Base-by-base conservation (phyloP, 2,113 vertebrate genomes). In the Cyprinodon tularosa region DNA sequence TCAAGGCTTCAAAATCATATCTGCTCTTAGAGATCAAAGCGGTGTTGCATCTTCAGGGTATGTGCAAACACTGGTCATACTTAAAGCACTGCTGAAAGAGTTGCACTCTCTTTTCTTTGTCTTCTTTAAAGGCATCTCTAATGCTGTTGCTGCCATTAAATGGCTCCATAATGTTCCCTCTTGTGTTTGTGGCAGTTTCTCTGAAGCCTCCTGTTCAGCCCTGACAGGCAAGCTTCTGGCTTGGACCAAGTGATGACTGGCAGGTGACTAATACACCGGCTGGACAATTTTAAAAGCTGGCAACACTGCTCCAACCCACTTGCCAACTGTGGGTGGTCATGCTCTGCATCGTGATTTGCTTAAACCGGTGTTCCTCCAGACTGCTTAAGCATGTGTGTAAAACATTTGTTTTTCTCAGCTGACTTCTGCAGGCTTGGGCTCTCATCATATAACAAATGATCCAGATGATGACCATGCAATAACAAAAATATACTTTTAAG, bases 231-330 rank as follows among this genome's bases (percentile, higher is more conserved):
- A 45, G 79, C 45, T 53, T 76, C 74, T 89, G 84, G 82, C 79
- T 37, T 20, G 3, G 44, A 62, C 74, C 74, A 86, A 86, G 80
- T 3, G 48, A 77, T 90, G 86, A 89, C 82, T 83, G 85, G 80
- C 87, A 86, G 86, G 85, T 91, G 88, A 91, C 87, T 89, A 90
- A 91, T 81, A 80, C 82, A 81, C 82, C 75, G 73, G 78, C 80
- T 89, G 87, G 78, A 82, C 48, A 17, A 67, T 79, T 80, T 84
- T 22, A 72, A 57, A 72, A 57, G 76, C 74, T 89, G 89, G 88
- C 83, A 90, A 44, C n/a, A 47, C 67, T n/a, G 17, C 76, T 72
- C 37, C 71, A 68, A 66, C 66, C 84, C 81, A 84, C 88, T 81
- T 86, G 87, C 85, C 79, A 84, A 84, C 69, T 68, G 83, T 88